These are phyloP conservation scores for Helicoverpa zea DNA, from an alignment of 1,140 invertebrate genomes.

Conservation along the genomic window DNA sequence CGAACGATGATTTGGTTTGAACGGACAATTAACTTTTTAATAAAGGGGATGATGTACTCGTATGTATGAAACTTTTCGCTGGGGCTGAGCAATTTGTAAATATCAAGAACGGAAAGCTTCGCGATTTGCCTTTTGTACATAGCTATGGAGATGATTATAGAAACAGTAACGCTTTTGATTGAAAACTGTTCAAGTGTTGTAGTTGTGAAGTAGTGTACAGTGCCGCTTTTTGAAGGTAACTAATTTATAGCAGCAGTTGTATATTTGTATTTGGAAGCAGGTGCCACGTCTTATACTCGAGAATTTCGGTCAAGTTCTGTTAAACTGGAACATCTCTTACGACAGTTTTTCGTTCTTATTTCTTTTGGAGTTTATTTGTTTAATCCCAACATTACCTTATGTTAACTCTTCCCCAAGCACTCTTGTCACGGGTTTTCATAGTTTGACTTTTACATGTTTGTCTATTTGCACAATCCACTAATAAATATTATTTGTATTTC, in stretches of 20 bases:
- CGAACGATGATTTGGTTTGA: conserved; percentile 36
- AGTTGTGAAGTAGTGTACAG: conserved; percentile 51
- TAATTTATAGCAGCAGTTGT: conserved; percentile 43
- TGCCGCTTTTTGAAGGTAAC: conserved; percentile 45
- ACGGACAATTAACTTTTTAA: conserved; percentile 29
- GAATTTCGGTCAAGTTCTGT: conserved; percentile 52
- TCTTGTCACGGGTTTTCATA: conserved; percentile 31
- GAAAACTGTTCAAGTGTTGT: conserved; percentile 40
- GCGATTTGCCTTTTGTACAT: conserved; percentile 75
- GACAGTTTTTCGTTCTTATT: conserved; percentile 59
- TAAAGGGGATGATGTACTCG: conserved; percentile 20
- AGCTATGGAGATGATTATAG: conserved; percentile 54
- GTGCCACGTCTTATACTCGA: conserved; percentile 36
- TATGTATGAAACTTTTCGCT: conserved; percentile 60
- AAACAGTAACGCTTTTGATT: conserved; percentile 40
- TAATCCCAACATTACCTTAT: conserved; percentile 38
- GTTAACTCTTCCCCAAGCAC: conserved; percentile 42
- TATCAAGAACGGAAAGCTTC: conserved; percentile 71
- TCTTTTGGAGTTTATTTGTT: conserved; percentile 48
- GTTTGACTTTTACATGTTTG: conserved; percentile 40
- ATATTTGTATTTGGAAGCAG: conserved; percentile 23
- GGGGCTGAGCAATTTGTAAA: conserved; percentile 72
- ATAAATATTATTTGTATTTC: conserved; percentile 69
- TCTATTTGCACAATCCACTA: conserved; percentile 68
- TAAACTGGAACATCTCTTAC: conserved; percentile 83